phyloP scores from a whole-genome alignment of 2,113 vertebrate genomes.

The Camelus bactrianus region DNA sequence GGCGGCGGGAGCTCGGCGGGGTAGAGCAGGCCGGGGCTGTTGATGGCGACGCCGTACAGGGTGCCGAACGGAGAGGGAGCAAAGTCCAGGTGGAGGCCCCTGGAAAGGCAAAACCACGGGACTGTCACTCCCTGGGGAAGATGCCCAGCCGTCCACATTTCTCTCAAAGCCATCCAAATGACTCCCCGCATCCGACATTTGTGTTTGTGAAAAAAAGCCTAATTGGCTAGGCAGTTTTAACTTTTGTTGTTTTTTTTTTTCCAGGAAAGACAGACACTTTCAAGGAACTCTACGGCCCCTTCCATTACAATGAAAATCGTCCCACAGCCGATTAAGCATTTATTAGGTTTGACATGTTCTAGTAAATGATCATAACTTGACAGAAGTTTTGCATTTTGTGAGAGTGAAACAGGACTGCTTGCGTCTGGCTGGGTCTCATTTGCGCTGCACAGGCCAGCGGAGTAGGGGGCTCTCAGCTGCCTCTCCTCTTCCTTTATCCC shows the following conservation, averaged over 20 bases:
- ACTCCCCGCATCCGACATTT: neutral
- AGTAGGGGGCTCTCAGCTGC: neutral
- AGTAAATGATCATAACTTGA: neutral
- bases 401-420: neutral
- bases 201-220: conserved; percentile 27
- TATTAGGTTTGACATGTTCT: neutral
- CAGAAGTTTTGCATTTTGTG: neutral
- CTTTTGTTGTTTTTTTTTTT: neutral
- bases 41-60: conserved; percentile 95
- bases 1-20: conserved; percentile 96
- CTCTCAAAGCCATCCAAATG: fast-evolving
- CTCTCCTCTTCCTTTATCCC: neutral
- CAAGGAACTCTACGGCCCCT: neutral
- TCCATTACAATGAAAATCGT: neutral
- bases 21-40: conserved; percentile 95
- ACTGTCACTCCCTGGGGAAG: neutral
- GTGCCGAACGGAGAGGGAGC: conserved; percentile 94
- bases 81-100: conserved; percentile 95
- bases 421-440: neutral
- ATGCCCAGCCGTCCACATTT: neutral
- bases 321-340: conserved; percentile 10
- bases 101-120: conserved; percentile 80
- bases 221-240: neutral
- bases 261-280: neutral
- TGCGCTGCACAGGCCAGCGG: neutral